Base-by-base conservation (phyloP, 2,113 vertebrate genomes). In the Andinoacara biseriatus region DNA sequence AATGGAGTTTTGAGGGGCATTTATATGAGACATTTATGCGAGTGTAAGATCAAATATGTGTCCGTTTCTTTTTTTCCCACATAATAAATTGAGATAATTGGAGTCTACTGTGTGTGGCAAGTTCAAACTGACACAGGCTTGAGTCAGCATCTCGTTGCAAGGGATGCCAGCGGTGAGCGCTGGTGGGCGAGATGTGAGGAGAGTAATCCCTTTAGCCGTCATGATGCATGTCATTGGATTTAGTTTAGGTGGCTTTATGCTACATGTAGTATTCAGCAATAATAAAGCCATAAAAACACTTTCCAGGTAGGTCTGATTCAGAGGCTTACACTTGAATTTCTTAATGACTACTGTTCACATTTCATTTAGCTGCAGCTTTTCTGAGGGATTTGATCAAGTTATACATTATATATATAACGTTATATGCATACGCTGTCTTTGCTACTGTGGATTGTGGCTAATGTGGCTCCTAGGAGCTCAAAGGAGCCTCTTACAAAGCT, bases 161-260 rank as follows among this genome's bases (percentile, higher is more conserved):
- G 52, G 57, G 62, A 83, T 56, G 83, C 46, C 77, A 54, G 72
- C 5, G 10, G 63, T 77, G 56, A 81, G 54, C 46, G 65, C 74
- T 86, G 62, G 74, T 82, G 82, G 85, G 91, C 15, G 82, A 89
- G 80, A 84, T 38, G 46, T 9, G 85, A 40, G 58, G 74, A 58
- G 77, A 65, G n/a, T 91, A 94, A 92, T 90, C 88, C 61, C 10
- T 87, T 92, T 87, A 92, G 83, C 74, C 3, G n/a, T 22, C 13
- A 20, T 10, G 5, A 76, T n/a, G 81, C 83, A 79, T 87, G 88
- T 79, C 85, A 92, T 82, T 17, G 77, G 85, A 92, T 89, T 90
- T 79, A 81, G 90, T 89, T 91, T 75, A 78, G 82, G 82, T 18
- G 62, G 49, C 72, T 87, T 90, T 91, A 86, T 83, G 60, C 82